A percentile compares a stretch with the other conserved stretches of the same genome.
These are phyloP conservation scores for Brachyhypopomus occidentalis DNA, from an alignment of 2,113 vertebrate genomes.

Conservation along the genomic window DNA sequence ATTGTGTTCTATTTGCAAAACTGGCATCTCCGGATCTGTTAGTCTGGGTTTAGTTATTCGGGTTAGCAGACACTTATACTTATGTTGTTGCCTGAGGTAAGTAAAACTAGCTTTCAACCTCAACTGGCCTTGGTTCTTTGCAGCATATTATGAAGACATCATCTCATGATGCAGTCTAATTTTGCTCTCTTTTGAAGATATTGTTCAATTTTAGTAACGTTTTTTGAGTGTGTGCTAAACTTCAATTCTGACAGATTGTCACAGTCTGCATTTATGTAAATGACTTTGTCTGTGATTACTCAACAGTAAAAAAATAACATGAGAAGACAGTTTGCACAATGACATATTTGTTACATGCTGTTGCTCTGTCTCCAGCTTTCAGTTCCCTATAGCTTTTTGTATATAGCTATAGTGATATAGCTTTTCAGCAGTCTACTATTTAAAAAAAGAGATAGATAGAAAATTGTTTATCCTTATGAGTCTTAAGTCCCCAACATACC, in stretches of 20 bases:
- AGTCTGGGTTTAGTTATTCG: background rate
- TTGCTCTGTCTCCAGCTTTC: background rate
- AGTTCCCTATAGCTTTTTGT: constrained; percentile 6
- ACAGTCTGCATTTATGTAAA: background rate
- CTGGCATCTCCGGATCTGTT: background rate
- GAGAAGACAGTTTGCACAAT: background rate
- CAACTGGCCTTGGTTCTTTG: too few relatives aligned
- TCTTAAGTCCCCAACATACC: background rate
- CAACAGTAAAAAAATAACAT: background rate
- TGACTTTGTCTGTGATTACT: background rate
- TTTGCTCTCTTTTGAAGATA: too few relatives aligned
- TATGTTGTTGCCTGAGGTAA: background rate
- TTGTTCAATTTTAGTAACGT: too few relatives aligned
- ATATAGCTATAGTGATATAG: too few relatives aligned
- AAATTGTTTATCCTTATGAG: background rate
- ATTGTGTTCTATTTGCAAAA: too few relatives aligned
- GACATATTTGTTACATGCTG: background rate
- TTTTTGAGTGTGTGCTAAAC: too few relatives aligned
- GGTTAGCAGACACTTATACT: background rate
- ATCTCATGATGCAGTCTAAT: too few relatives aligned
- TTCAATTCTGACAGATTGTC: too few relatives aligned
- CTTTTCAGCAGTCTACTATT: too few relatives aligned
- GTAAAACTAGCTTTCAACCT: background rate
- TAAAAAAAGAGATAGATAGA: background rate
- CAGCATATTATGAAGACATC: too few relatives aligned